Conservation (phyloP, 2,888 invertebrate species). For the Iselma pallidipennis region DNA sequence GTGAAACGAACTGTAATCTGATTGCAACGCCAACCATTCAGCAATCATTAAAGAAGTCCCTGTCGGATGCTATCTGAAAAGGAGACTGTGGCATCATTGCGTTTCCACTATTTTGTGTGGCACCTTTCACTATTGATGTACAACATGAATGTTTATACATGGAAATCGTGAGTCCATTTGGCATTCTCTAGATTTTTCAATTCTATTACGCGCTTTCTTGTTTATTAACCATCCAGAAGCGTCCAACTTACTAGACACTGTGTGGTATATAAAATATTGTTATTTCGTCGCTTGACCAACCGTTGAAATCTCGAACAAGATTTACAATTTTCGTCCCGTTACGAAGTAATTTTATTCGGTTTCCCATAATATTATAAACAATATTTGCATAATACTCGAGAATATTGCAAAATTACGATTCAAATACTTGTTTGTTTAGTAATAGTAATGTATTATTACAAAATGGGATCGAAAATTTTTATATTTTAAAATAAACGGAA, state of each 20-base stretch:
- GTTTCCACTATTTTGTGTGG: slow-evolving; percentile 49
- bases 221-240: neutral
- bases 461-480: neutral
- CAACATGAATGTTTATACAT: slow-evolving; percentile 46
- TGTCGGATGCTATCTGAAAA: slow-evolving; percentile 45
- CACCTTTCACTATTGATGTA: slow-evolving; percentile 51
- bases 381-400: neutral
- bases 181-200: slow-evolving; percentile 34
- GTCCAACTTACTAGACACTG: neutral
- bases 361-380: neutral
- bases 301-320: neutral
- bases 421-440: neutral
- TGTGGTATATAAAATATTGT: neutral
- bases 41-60: slow-evolving; percentile 40
- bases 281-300: neutral
- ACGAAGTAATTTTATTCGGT: neutral
- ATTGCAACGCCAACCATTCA: slow-evolving; percentile 44
- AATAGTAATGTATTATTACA: neutral
- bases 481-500: slow-evolving; percentile 3
- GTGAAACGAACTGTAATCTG: slow-evolving; percentile 41
- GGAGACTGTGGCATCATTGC: slow-evolving; percentile 22
- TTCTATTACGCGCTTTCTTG: slow-evolving; percentile 9
- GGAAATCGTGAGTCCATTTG: slow-evolving; percentile 43
- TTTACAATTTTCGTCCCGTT: neutral
- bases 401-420: neutral